Base-by-base conservation (phyloP, 2,888 invertebrate species). In the Tholera decimalis region DNA sequence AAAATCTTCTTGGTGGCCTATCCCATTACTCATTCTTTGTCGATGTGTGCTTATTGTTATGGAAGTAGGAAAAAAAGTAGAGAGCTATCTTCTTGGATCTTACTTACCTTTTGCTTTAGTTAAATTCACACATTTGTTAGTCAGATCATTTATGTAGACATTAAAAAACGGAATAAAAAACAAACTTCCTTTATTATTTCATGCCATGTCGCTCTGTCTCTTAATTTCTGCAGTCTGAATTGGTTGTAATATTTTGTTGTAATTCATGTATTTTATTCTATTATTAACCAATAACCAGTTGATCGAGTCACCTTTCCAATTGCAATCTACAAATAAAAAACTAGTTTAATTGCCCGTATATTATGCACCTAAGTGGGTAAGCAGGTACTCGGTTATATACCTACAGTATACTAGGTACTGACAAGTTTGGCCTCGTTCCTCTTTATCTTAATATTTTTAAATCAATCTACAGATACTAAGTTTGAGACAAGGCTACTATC, bases 181-280 rank as follows among this genome's bases (percentile, higher is more conserved):
- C 30, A 22, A 24, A 28, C 18, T 59, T 15, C 15, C 30, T 63
- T 33, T 24, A 49, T 33, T 43, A n/a, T 49, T 64, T 49, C 18
- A 43, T 22, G 18, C 9, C 33, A 15, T 22, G 9, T 58, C 3
- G 9, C 37, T 11, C 20, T 39, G 18, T 28, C 37, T 20, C 30
- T 56, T 30, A 24, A 33, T 13, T 18, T 7, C n/a, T 11, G 13
- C 30, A 56, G 51, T 5, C 35, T 35, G 35, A 6, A 15, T 3
- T 35, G 35, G 13, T 8, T 18, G n/a, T 24, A 24, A 41, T 24
- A 5, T 22, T 55, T 20, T 24, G 26, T n/a, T 39, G 8, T 26
- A 7, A 50, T 8, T 15, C 1, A 15, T 24, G 24, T 15, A 18
- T 24, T 24, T 51, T 51, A 37, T 26, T n/a, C 41, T n/a, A 18